Conservation (phyloP, 2,113 vertebrate species). For the Plectropomus leopardus region DNA sequence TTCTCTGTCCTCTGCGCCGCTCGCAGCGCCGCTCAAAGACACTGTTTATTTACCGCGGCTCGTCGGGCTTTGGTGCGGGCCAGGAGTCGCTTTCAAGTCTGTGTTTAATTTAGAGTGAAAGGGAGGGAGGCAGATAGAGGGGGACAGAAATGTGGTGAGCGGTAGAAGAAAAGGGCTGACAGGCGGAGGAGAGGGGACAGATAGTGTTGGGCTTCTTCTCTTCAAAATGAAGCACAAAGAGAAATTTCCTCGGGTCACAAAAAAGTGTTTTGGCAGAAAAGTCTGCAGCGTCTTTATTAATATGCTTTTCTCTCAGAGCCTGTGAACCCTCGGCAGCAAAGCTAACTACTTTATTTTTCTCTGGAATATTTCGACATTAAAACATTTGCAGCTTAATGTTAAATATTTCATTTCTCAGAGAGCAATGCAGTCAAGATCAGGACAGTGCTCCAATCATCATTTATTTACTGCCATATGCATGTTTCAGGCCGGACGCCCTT, state of each 20-base stretch:
- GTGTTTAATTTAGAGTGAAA: conserved; percentile 22
- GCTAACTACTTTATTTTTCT: too few species aligned
- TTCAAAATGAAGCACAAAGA: not conserved
- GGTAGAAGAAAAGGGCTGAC: not conserved
- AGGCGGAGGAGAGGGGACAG: conserved; percentile 2
- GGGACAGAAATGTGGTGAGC: conserved; percentile 5
- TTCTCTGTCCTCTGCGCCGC: not conserved
- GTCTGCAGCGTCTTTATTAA: conserved; percentile 3
- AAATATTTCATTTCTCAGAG: not conserved
- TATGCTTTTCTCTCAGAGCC: not conserved
- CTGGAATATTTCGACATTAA: not conserved
- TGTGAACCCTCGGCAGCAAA: not conserved
- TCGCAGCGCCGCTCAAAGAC: not conserved
- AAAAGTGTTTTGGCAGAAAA: not conserved
- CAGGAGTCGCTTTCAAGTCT: conserved; percentile 34
- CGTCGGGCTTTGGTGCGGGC: not conserved
- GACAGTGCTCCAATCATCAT: too few species aligned
- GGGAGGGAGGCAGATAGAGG: not conserved
- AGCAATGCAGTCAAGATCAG: too few species aligned
- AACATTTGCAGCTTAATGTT: too few species aligned
- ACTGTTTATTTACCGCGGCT: conserved; percentile 31
- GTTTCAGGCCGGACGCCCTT: too few species aligned
- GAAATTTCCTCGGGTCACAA: conserved; percentile 24
- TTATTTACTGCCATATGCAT: too few species aligned
- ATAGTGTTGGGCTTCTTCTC: not conserved